Base-by-base conservation (phyloP, 2,113 vertebrate genomes). In the Hippocampus abdominalis region DNA sequence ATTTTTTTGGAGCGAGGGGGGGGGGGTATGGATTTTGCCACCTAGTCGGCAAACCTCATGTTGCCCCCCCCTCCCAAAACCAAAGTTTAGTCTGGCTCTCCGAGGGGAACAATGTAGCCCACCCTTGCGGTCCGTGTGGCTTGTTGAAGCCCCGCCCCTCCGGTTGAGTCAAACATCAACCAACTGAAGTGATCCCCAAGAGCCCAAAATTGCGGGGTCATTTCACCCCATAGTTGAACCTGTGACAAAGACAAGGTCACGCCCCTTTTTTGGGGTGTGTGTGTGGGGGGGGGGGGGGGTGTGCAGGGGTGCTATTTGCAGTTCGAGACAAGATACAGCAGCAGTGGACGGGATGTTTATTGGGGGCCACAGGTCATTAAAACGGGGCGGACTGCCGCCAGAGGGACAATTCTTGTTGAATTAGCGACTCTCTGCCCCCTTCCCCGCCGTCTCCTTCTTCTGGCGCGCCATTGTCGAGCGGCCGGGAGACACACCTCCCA, bases 401-500 rank as follows among this genome's bases (percentile, higher is more conserved):
- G 74, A 88, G 85, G 82, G 81, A 84, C 73, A 87, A 89, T 89
- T 85, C 81, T 80, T 84, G 76, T 73, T 85, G 84, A 86, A 80
- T 80, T 75, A 25, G 46, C 62, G n/a, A 51, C 46, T 53, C 51
- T 67, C 8, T 51, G 27, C 77, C 73, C 40, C 9, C 54, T 61
- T 18, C 53, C 66, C 66, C 46, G 40, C 48, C 48, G 32, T 15
- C n/a, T 15, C n/a, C 40, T 23, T 44, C 75, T 62, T 70, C 74
- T 87, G 82, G 80, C 72, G 40, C 65, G 78, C 86, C 89, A 91
- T 93, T 92, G 91, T 93, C 88, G 67, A 83, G 71, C 87, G 83
- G 83, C 87, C 68, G 85, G 78, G 90, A 92, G 87, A 84, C 83
- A 70, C 82, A 81, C 88, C 91, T 91, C 91, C 92, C 91, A 93